Evolutionary conservation across 2,113 vertebrate species (phyloP).

Genomic region (Nematolebias whitei): DNA sequence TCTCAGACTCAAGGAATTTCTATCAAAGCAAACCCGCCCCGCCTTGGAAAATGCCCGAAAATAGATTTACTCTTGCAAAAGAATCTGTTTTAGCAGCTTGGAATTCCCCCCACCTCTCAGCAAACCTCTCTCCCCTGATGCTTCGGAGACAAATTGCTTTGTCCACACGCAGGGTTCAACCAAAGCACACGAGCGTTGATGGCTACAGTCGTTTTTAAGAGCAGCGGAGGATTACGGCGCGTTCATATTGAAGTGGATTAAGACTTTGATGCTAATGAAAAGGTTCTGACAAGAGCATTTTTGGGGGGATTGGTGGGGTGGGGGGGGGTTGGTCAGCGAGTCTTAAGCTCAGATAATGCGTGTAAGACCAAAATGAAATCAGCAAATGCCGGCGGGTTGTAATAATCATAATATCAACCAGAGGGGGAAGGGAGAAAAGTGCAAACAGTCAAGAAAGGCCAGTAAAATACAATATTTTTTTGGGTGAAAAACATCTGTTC

Average conservation of each 20-base stretch:
- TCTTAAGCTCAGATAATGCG: conserved; percentile 75
- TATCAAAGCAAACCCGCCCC: conserved; percentile 40
- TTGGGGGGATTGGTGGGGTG: conserved; percentile 5
- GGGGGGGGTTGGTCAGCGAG: conserved; percentile 61
- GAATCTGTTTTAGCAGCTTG: conserved; percentile 27
- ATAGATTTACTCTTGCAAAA: conserved; percentile 43
- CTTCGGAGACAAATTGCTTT: conserved; percentile 68
- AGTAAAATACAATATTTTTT: conserved; percentile 70
- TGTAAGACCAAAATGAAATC: conserved; percentile 74
- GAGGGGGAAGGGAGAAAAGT: conserved; percentile 18
- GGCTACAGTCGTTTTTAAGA: conserved; percentile 57
- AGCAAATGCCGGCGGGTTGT: conserved; percentile 48
- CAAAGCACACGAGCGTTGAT: conserved; percentile 54
- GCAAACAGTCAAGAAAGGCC: conserved; percentile 66
- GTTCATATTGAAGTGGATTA: conserved; percentile 73
- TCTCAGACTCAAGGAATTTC: conserved; percentile 41
- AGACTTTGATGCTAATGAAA: conserved; percentile 66
- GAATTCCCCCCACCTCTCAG: not conserved
- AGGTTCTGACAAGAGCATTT: conserved; percentile 47
- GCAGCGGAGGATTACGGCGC: conserved; percentile 64
- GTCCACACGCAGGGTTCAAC: conserved; percentile 54
- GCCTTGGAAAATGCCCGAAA: conserved; percentile 7
- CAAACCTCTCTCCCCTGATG: conserved; percentile 19
- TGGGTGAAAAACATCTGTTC: conserved; percentile 73
- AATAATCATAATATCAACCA: conserved; percentile 60